Conservation (phyloP, 2,888 invertebrate species). For the Sminthurides aquaticus region DNA sequence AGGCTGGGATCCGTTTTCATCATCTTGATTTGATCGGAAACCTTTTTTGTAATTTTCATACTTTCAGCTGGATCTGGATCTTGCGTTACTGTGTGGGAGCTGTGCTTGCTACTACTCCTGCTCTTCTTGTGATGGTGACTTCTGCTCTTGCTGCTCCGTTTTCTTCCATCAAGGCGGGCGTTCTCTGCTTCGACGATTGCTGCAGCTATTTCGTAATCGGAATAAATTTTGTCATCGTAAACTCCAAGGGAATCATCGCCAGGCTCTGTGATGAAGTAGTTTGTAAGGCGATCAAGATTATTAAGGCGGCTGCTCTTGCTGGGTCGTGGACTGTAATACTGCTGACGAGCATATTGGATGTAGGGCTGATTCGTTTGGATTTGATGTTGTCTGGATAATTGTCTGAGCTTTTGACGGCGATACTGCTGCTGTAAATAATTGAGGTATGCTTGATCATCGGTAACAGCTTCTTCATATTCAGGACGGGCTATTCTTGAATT, state of each 20-base stretch:
- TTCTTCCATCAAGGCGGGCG: not conserved
- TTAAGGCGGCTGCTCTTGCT: constrained; percentile 1
- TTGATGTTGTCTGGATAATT: not conserved
- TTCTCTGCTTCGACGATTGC: not conserved
- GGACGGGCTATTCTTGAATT: not conserved
- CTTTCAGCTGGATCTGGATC: not conserved
- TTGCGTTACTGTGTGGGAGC: not conserved
- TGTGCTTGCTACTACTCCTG: not conserved
- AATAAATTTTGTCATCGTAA: constrained; percentile 2
- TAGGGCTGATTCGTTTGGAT: not conserved
- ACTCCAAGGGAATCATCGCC: constrained; percentile 4
- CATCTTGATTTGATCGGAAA: not conserved
- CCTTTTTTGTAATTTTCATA: not conserved
- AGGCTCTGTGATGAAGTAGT: constrained; percentile 3
- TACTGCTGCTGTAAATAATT: not conserved
- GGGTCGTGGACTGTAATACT: not conserved
- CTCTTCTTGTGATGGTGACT: not conserved
- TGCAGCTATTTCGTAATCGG: constrained; percentile 4
- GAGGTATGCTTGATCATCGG: not conserved
- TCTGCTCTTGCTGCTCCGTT: not conserved
- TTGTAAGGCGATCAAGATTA: not conserved
- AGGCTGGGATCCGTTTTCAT: not conserved
- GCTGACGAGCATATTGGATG: constrained; percentile 1
- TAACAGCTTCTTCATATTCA: not conserved
- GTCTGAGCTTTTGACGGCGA: not conserved